These are phyloP conservation scores for Acrocyrtus sp. DNA, from an alignment of 2,888 invertebrate species.

Conservation along the genomic window DNA sequence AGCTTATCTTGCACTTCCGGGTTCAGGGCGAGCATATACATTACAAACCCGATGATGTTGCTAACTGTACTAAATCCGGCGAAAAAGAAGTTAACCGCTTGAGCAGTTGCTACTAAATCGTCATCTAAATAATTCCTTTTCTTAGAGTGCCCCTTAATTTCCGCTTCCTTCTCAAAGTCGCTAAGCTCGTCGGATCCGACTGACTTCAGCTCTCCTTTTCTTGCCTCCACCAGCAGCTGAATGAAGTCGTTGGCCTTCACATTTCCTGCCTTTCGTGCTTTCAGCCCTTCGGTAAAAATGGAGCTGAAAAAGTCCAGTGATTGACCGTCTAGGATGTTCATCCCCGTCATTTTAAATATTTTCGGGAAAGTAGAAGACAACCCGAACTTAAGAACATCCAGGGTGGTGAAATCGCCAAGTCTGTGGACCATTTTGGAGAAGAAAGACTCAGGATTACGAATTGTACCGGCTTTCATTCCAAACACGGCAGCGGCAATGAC, in stretches of 20 bases:
- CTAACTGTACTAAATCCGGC: conserved; percentile 45
- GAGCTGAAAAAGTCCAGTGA: conserved; percentile 1
- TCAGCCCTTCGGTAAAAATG: conserved; percentile 9
- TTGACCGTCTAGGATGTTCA: neutral
- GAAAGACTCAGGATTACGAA: conserved; percentile 65
- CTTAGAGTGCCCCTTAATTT: neutral
- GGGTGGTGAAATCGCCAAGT: conserved; percentile 41
- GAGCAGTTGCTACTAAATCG: conserved; percentile 38
- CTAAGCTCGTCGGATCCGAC: conserved; percentile 28
- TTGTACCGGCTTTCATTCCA: conserved; percentile 66
- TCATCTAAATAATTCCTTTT: conserved; percentile 17
- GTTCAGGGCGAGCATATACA: conserved; percentile 41
- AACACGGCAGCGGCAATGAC: conserved; percentile 66
- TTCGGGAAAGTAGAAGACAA: conserved; percentile 4
- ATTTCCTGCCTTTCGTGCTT: conserved; percentile 1
- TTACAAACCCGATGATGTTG: conserved; percentile 14
- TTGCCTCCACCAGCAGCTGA: conserved; percentile 49
- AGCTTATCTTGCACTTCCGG: conserved; percentile 33
- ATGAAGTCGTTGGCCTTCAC: conserved; percentile 52
- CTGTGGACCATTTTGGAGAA: conserved; percentile 63
- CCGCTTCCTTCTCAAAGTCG: conserved; percentile 55
- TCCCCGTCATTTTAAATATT: neutral
- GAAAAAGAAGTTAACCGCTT: conserved; percentile 38
- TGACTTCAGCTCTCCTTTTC: conserved; percentile 36
- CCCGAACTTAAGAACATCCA: conserved; percentile 2